A percentile compares a stretch with the other conserved stretches of the same genome.
Evolutionary conservation across 53 echinoderm and acorn worm species (phyloP).

Genomic region (Echinometra lucunter): DNA sequence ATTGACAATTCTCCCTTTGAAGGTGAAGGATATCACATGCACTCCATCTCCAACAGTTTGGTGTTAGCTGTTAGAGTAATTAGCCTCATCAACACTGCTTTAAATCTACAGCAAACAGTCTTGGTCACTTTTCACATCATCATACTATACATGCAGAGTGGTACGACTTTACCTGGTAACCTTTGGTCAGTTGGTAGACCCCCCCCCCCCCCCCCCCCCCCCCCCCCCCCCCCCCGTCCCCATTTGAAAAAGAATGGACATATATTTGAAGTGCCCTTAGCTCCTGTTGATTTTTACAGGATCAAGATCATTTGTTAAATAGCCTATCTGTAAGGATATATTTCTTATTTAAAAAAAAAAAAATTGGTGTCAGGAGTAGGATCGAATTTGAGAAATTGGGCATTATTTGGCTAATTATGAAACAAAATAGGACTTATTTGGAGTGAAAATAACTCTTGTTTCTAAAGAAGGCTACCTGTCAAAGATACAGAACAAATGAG

Average conservation of each 20-base stretch:
- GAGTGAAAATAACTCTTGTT: neutral
- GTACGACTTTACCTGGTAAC: conserved; percentile 11
- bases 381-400: neutral
- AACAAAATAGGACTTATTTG: neutral
- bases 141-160: neutral
- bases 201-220: too few species aligned
- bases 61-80: conserved; percentile 2
- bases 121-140: neutral
- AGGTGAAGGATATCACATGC: neutral
- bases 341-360: neutral
- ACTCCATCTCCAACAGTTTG: neutral
- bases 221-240: too few species aligned
- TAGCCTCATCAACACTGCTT: neutral
- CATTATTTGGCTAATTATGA: neutral
- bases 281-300: neutral
- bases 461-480: neutral
- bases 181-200: neutral
- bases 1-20: neutral
- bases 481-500: too few species aligned
- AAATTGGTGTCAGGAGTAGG: neutral
- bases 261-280: too few species aligned
- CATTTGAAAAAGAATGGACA: too few species aligned
- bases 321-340: neutral
- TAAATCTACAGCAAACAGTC: conserved; percentile 28
- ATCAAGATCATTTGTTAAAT: neutral